phyloP scores from a whole-genome alignment of 2,797 vertebrate species.

The Rhabdophis nuchalis region DNA sequence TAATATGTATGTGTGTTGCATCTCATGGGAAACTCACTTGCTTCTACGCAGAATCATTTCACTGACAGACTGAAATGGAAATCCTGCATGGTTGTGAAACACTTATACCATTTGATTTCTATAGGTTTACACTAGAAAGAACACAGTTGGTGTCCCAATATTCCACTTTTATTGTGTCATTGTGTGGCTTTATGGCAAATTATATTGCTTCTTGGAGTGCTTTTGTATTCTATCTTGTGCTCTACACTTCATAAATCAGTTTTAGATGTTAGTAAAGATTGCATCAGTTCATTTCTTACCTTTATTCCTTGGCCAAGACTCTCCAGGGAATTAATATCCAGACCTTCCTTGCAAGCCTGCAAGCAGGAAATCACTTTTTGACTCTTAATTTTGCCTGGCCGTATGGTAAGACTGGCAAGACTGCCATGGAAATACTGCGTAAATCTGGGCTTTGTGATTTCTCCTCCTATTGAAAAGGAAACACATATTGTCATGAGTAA shows the following conservation, averaged over 20 bases:
- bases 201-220: slow-evolving; percentile 31
- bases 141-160: neutral
- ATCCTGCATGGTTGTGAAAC: slow-evolving; percentile 31
- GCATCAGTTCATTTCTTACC: slow-evolving; percentile 71
- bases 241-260: slow-evolving; percentile 50
- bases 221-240: slow-evolving; percentile 18
- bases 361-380: slow-evolving; percentile 97
- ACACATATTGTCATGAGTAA: neutral
- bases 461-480: slow-evolving; percentile 78
- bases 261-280: slow-evolving; percentile 38
- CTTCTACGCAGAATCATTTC: slow-evolving; percentile 8
- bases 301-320: slow-evolving; percentile 91
- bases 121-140: slow-evolving; percentile 19
- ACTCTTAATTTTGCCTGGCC: slow-evolving; percentile 91
- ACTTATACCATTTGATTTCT: slow-evolving; percentile 9
- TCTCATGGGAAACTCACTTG: fast-evolving
- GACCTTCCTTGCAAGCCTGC: slow-evolving; percentile 95
- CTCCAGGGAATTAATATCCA: slow-evolving; percentile 93
- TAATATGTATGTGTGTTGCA: neutral
- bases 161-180: slow-evolving; percentile 21
- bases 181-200: slow-evolving; percentile 49
- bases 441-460: slow-evolving; percentile 89
- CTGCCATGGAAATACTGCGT: slow-evolving; percentile 95
- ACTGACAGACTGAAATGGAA: slow-evolving; percentile 1
- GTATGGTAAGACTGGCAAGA: slow-evolving; percentile 91